Percentiles rank a stretch among this genome's conserved stretches.
Evolutionary conservation across 2,113 vertebrate genomes (phyloP).

Genomic region (Pseudolaguvia tuberculata): DNA sequence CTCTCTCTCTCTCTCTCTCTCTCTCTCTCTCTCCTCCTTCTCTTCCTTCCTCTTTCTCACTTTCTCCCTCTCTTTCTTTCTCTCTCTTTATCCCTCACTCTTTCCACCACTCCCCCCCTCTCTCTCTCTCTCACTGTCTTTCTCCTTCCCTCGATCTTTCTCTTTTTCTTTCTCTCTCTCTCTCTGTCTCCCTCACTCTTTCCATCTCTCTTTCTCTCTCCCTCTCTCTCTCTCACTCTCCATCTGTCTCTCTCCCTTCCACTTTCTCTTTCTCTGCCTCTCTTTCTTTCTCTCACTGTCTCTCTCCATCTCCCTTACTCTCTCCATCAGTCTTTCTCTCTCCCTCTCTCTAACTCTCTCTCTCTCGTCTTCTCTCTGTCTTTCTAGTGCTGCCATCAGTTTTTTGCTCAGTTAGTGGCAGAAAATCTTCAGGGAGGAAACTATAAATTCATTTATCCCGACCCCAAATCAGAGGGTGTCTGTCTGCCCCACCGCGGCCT

Average conservation of each 20-base stretch:
- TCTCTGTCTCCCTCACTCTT: constrained; percentile 49
- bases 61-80: constrained; percentile 43
- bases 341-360: background rate
- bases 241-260: constrained; percentile 50
- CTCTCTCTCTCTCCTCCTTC: constrained; percentile 39
- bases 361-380: constrained; percentile 58
- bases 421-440: constrained; percentile 72
- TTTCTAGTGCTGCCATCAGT: constrained; percentile 52
- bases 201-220: constrained; percentile 43
- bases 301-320: constrained; percentile 43
- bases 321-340: too few relatives aligned
- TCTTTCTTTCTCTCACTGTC: background rate
- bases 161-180: background rate
- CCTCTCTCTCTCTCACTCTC: background rate
- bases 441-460: constrained; percentile 85
- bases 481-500: constrained; percentile 73
- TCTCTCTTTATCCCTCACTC: constrained; percentile 24
- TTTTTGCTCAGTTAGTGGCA: constrained; percentile 60
- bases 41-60: background rate
- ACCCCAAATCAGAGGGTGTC: constrained; percentile 80
- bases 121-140: constrained; percentile 48
- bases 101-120: too few relatives aligned
- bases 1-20: constrained; percentile 40
- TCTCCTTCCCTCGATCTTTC: constrained; percentile 1
- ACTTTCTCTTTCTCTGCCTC: background rate